Conservation (phyloP, 2,113 vertebrate genomes). For the Mirza zaza region DNA sequence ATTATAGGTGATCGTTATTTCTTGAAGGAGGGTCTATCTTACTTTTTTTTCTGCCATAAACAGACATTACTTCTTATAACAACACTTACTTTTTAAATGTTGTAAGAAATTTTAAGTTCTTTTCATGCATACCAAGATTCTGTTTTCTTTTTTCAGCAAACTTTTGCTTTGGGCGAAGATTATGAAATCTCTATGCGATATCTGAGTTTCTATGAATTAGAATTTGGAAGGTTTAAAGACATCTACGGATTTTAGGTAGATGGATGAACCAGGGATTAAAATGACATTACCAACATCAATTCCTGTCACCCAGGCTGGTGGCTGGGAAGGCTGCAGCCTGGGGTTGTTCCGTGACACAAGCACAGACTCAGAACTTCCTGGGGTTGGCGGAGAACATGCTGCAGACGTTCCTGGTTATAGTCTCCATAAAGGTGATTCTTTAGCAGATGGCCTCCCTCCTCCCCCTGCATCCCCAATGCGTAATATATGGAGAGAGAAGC, state of each 20-base stretch:
- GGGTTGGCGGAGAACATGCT: background rate
- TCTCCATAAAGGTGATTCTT: background rate
- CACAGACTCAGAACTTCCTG: background rate
- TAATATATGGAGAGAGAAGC: background rate
- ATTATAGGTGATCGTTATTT: background rate
- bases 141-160: conserved; percentile 34
- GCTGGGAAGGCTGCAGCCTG: background rate
- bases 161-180: background rate
- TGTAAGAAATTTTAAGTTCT: conserved; percentile 3
- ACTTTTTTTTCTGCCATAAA: background rate
- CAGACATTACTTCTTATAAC: conserved; percentile 5
- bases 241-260: conserved; percentile 30
- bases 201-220: background rate
- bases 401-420: background rate
- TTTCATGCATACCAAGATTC: background rate
- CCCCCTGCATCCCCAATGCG: background rate
- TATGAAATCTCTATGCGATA: conserved; percentile 13
- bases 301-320: background rate
- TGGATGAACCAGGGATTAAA: conserved; percentile 2
- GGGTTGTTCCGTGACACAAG: background rate
- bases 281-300: background rate
- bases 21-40: background rate
- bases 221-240: background rate
- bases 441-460: background rate
- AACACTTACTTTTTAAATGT: conserved; percentile 32